A percentile compares a stretch with the other conserved stretches of the same genome.
These are phyloP conservation scores for Arvicanthis niloticus DNA, from an alignment of 2,113 vertebrate species.

Conservation along the genomic window DNA sequence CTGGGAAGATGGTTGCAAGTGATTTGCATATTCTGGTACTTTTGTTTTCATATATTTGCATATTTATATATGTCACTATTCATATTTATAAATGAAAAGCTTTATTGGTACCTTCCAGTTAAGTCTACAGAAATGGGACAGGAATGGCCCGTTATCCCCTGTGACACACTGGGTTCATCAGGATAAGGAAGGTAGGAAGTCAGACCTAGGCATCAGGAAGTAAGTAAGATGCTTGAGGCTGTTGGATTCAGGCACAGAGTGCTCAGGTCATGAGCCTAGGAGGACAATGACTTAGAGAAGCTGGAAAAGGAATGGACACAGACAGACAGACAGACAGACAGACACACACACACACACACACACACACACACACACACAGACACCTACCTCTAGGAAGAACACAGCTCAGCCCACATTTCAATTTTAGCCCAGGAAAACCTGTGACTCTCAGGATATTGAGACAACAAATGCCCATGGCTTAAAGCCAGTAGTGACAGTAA, in stretches of 20 bases:
- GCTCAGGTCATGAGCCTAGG: neutral
- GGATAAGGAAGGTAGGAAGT: neutral
- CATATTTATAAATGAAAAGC: no score
- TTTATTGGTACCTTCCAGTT: neutral
- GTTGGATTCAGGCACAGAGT: rapidly evolving
- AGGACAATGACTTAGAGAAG: neutral
- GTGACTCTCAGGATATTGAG: neutral
- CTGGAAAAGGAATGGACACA: neutral
- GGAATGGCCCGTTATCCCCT: no score
- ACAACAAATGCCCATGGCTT: neutral
- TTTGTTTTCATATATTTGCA: neutral
- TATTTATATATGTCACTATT: neutral
- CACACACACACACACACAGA: no score
- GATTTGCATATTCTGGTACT: neutral
- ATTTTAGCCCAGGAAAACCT: neutral
- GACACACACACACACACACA: neutral
- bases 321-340: neutral
- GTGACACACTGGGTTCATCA: neutral
- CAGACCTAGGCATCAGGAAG: neutral
- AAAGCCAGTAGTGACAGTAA: neutral
- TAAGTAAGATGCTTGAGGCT: rapidly evolving
- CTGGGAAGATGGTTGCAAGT: neutral
- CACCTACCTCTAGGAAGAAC: neutral
- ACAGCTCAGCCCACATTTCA: neutral
- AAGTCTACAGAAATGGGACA: neutral